Evolutionary conservation across 1,140 invertebrate genomes (phyloP), one percentile per base, ranked within the genome.

Genomic region (Brachystomella parvula): DNA sequence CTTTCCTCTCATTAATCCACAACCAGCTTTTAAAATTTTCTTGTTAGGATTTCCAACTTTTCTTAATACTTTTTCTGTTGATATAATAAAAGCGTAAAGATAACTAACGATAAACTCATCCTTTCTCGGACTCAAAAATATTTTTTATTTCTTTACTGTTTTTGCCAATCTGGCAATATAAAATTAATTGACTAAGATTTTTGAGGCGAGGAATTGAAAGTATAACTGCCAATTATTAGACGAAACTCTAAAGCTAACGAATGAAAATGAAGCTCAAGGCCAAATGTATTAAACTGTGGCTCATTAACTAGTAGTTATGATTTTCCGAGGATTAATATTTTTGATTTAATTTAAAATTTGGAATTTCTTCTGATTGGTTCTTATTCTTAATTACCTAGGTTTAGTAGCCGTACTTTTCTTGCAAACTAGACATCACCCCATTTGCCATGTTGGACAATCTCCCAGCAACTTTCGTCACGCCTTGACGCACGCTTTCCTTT

Each of bases 381-480:
- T 9, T 15, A 15, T 26, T 6, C 9, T 19, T 6, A 19, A 39
- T 19, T 39, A 19, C 35, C n/a, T 12, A 29, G 2, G 28, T 57
- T 72, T 47, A 72, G 32, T 73, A 73, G 39, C 71, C 71, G 31
- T 73, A 73, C 57, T 73, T 73, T 35, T 73, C 93, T 83, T 96
- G 93, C 76, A 96, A 82, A 69, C 90, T 92, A 64, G 86, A 88
- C 83, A 97, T 94, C 2, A 98, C 88, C 71, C 92, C 93, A 81
- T 90, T 96, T 62, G 95, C 94, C 65, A 98, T 79, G 66, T 87
- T 92, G 73, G 94, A 96, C 17, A 99, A 79, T 75, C 89, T 88
- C 3, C 92, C 94, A 32, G 96, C 95, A 65, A 98, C 94, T 82
- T 95, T 96, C 64, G 89, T 93, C 33, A 98, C 94, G 63, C 96